Evolutionary conservation across 2,797 vertebrate genomes (phyloP).

Genomic region (Allobates femoralis): DNA sequence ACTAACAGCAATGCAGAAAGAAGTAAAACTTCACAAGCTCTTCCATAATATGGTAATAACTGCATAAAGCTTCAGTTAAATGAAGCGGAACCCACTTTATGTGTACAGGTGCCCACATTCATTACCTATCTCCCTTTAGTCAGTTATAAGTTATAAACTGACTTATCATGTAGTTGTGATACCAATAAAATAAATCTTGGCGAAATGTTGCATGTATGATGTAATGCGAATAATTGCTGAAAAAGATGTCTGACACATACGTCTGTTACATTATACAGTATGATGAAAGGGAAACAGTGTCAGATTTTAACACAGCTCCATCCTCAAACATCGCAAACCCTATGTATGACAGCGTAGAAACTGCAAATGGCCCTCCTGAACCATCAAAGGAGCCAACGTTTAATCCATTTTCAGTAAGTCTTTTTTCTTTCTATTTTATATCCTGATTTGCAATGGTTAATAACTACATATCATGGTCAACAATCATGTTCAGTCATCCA

Average conservation of each 20-base stretch:
- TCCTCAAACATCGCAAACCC: constrained; percentile 83
- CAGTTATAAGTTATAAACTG: too few species aligned
- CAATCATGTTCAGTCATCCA: background rate
- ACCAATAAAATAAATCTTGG: background rate
- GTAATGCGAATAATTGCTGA: background rate
- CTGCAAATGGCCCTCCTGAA: constrained; percentile 15
- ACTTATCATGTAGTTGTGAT: too few species aligned
- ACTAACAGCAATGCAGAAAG: too few species aligned
- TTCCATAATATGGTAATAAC: too few species aligned
- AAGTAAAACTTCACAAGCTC: too few species aligned
- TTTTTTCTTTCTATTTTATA: background rate
- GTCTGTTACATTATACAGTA: constrained; percentile 71
- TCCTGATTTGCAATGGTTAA: background rate
- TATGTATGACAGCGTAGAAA: constrained; percentile 76
- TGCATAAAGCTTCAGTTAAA: too few species aligned
- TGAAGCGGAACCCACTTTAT: too few species aligned
- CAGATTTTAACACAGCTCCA: constrained; percentile 68
- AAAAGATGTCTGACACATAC: background rate
- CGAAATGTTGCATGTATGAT: background rate
- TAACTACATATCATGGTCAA: background rate
- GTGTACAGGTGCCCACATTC: too few species aligned
- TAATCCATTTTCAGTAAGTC: constrained; percentile 75
- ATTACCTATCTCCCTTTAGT: too few species aligned
- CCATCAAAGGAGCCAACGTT: constrained; percentile 60
- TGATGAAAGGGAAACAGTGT: constrained; percentile 75